Conservation (phyloP, 1,140 invertebrate genomes). For the Drosophila simulans region DNA sequence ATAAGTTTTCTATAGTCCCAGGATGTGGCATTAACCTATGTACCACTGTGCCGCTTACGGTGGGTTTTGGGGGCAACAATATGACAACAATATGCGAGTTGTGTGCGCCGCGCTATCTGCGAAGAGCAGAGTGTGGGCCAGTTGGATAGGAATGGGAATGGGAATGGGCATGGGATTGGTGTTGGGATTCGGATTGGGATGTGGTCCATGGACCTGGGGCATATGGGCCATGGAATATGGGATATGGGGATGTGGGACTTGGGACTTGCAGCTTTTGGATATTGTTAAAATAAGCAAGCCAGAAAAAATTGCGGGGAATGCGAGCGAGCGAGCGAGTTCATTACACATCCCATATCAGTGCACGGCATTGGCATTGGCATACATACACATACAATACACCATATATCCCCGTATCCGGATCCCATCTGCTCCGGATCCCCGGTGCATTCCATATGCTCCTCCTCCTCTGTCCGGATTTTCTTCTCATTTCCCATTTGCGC, state of each 20-base stretch:
- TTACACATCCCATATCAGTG: slow-evolving; percentile 68
- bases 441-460: slow-evolving; percentile 48
- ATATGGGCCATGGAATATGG: slow-evolving; percentile 4
- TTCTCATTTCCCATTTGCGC: slow-evolving; percentile 12
- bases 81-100: slow-evolving; percentile 60
- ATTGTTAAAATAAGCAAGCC: slow-evolving; percentile 58
- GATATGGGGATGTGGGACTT: slow-evolving; percentile 1
- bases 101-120: slow-evolving; percentile 51
- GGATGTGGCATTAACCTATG: not conserved
- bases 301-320: slow-evolving; percentile 20
- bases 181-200: not conserved
- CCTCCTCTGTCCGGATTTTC: slow-evolving; percentile 32
- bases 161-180: not conserved
- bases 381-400: slow-evolving; percentile 3
- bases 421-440: slow-evolving; percentile 10
- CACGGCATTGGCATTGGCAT: slow-evolving; percentile 28
- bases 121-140: slow-evolving; percentile 9
- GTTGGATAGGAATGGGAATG: not conserved
- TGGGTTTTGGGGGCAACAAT: slow-evolving; percentile 50
- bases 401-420: slow-evolving; percentile 15
- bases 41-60: slow-evolving; percentile 6
- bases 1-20: not conserved
- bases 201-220: slow-evolving; percentile 2
- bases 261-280: slow-evolving; percentile 37
- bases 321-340: slow-evolving; percentile 54